phyloP scores from a whole-genome alignment of 2,113 vertebrate species.

The Origma solitaria region DNA sequence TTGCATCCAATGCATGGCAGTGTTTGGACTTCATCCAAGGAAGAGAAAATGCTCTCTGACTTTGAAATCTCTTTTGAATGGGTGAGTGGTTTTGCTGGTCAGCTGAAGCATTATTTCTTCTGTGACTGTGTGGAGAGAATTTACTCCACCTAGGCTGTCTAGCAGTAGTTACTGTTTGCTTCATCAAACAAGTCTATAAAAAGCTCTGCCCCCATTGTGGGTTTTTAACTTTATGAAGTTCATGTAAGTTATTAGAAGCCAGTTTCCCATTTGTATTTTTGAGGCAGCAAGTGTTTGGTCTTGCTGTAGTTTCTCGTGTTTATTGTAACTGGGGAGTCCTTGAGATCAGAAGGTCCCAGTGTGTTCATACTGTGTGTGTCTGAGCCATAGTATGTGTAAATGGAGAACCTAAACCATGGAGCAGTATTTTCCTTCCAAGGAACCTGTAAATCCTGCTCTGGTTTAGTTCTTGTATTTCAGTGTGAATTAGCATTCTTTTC shows the following conservation, averaged over 20 bases:
- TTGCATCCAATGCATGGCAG: neutral
- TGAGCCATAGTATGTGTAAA: neutral
- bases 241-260: neutral
- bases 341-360: neutral
- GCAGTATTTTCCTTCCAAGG: neutral
- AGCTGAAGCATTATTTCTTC: neutral
- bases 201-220: neutral
- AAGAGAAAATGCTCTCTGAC: neutral
- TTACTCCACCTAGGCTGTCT: neutral
- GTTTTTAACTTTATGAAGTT: neutral
- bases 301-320: neutral
- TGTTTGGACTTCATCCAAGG: neutral
- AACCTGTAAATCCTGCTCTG: neutral
- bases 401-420: neutral
- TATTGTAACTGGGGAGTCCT: neutral
- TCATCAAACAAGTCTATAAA: neutral
- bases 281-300: neutral
- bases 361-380: neutral
- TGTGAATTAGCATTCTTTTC: neutral
- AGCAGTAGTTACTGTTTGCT: neutral
- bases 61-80: neutral
- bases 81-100: neutral
- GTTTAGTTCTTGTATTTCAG: neutral
- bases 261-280: neutral
- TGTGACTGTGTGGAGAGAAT: neutral